phyloP scores from a whole-genome alignment of 2,888 invertebrate genomes.

The Druceiella hillmani region DNA sequence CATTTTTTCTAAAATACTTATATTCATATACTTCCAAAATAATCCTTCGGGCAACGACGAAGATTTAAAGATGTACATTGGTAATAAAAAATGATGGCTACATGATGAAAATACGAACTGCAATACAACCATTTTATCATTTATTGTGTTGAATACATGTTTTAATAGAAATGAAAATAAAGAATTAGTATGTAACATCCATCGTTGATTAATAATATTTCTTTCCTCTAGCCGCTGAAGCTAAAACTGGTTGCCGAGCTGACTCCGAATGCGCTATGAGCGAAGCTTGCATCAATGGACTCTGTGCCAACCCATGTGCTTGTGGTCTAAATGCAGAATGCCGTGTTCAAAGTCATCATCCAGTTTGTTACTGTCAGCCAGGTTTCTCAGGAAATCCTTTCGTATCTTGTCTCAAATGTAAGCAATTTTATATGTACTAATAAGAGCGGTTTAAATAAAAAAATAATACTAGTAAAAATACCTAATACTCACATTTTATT shows the following conservation, averaged over 20 bases:
- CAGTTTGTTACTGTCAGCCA: slow-evolving; percentile 75
- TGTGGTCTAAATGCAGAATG: slow-evolving; percentile 83
- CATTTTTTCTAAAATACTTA: too few relatives aligned
- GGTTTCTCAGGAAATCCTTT: slow-evolving; percentile 86
- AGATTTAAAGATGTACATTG: too few relatives aligned
- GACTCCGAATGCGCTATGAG: slow-evolving; percentile 76
- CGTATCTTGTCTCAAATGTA: slow-evolving; percentile 70
- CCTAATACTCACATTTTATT: slow-evolving; percentile 13
- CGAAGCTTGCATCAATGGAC: slow-evolving; percentile 76
- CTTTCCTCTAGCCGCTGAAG: too few relatives aligned
- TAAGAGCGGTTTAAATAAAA: neutral
- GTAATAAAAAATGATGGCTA: too few relatives aligned
- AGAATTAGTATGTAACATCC: too few relatives aligned
- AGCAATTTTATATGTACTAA: slow-evolving; percentile 23
- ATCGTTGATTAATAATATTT: too few relatives aligned
- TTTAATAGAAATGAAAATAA: too few relatives aligned
- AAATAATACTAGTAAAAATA: neutral
- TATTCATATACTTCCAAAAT: too few relatives aligned
- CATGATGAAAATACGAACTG: too few relatives aligned
- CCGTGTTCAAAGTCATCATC: slow-evolving; percentile 75
- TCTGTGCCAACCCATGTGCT: slow-evolving; percentile 79
- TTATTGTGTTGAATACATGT: too few relatives aligned
- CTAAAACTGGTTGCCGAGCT: slow-evolving; percentile 75
- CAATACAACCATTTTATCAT: too few relatives aligned
- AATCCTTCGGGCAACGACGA: too few relatives aligned